Evolutionary conservation across 2,888 invertebrate genomes (phyloP).

Genomic region (Rhagium mordax): DNA sequence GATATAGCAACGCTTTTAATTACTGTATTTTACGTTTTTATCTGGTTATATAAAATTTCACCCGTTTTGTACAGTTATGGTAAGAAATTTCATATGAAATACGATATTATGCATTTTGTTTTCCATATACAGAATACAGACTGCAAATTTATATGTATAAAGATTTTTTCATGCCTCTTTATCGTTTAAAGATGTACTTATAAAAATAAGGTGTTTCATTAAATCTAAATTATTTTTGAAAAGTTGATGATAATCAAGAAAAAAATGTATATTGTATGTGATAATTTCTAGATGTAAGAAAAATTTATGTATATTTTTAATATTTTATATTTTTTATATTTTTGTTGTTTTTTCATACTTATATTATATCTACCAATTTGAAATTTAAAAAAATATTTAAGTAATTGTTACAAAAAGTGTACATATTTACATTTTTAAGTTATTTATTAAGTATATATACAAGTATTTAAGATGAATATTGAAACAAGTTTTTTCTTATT

Average conservation of each 20-base stretch:
- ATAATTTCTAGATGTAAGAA: conserved; percentile 56
- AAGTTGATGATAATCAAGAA: conserved; percentile 46
- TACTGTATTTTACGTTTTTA: no score
- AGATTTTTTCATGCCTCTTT: neutral
- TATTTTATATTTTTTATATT: conserved; percentile 53
- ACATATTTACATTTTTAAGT: conserved; percentile 33
- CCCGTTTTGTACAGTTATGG: neutral
- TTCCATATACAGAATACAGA: neutral
- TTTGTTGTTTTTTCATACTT: conserved; percentile 50
- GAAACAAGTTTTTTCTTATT: neutral
- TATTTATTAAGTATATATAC: conserved; percentile 23
- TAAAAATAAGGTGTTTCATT: conserved; percentile 36
- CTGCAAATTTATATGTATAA: neutral
- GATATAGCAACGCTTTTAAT: no score
- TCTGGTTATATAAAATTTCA: no score
- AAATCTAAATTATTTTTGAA: conserved; percentile 21
- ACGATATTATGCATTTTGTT: neutral
- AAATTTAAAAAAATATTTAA: conserved; percentile 37
- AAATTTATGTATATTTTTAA: conserved; percentile 52
- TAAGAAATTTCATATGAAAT: neutral
- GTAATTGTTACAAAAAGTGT: conserved; percentile 39
- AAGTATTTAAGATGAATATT: neutral
- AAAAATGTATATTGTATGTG: conserved; percentile 52
- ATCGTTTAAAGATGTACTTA: conserved; percentile 42
- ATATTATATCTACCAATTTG: conserved; percentile 44